Evolutionary conservation across 1,140 invertebrate species (phyloP).

Genomic region (Stenopsyche tienmushanensis): DNA sequence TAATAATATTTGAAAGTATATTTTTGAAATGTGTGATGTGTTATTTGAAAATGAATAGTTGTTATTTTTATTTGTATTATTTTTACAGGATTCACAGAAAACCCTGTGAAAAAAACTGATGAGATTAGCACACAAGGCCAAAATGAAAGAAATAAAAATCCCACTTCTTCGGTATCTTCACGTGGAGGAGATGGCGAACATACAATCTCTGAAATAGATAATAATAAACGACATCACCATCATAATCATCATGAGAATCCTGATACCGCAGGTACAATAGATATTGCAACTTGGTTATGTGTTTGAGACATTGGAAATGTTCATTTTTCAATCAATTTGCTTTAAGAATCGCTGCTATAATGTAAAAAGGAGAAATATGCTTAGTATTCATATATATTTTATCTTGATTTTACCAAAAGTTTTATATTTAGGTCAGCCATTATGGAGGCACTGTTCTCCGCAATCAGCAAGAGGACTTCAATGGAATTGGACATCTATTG

Average conservation of each 20-base stretch:
- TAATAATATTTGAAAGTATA: background rate
- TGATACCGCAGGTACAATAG: constrained; percentile 17
- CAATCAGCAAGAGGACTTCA: constrained; percentile 72
- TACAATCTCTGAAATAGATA: constrained; percentile 42
- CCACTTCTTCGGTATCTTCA: constrained; percentile 39
- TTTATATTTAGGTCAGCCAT: constrained; percentile 16
- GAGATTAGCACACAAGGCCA: background rate
- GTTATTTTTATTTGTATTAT: too few relatives aligned
- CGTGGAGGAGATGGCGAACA: constrained; percentile 44
- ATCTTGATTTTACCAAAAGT: too few relatives aligned
- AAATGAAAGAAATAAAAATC: constrained; percentile 31
- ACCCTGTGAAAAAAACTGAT: constrained; percentile 19
- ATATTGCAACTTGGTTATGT: background rate
- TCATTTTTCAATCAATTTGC: too few relatives aligned
- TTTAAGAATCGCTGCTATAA: background rate
- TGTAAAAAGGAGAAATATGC: background rate
- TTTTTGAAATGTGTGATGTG: too few relatives aligned
- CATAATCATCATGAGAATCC: constrained; percentile 34
- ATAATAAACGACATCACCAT: constrained; percentile 34
- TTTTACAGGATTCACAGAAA: constrained; percentile 36
- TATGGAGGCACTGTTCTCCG: constrained; percentile 64
- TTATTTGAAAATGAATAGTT: too few relatives aligned
- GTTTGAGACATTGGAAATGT: too few relatives aligned
- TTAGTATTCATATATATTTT: background rate
- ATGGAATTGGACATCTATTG: constrained; percentile 85